Base-by-base conservation (phyloP, 2,113 vertebrate genomes). In the Sprattus sprattus region DNA sequence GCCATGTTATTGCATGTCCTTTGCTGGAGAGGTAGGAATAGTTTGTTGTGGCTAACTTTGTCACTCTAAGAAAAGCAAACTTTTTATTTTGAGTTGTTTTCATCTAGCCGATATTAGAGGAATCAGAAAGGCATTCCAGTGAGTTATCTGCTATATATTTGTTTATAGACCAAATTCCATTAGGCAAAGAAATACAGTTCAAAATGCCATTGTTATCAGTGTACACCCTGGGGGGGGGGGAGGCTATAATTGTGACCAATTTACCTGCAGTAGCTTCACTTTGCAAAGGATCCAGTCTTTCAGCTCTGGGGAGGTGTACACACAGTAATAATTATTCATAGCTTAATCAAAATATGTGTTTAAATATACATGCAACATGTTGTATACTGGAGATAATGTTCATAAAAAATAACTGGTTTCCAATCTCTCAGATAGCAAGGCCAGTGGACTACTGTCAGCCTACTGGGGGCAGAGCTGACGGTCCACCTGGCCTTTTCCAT, bases 31-130 rank as follows among this genome's bases (percentile, higher is more conserved):
- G 47, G n/a, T 83, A 57, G 60, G 78, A 6, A 39, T 39, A 64
- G 83, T 45, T 86, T 84, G 83, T 82, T 88, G 71, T 83, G 67
- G 25, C 81, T 87, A 82, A 46, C 44, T 86, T 64, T 2, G 22
- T 83, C 81, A 52, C 78, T 22, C 44, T 2, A n/a, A 49, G 25
- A 71, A 85, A 32, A 85, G 81, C 83, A 84, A 88, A 88, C 52
- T 85, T 86, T 75, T 10, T 86, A 75, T 75, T 75, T 75, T 32
- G 11, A 11, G 6, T 11, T 39, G 2, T 39, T 39, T 39, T 39
- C 39, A 39, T 39, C 39, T n/a, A n/a, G n/a, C n/a, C n/a, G 64
- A 88, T 84, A 89, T 85, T 81, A 88, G 86, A 88, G 85, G 22
- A 54, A 45, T 28, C 25, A 64, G 16, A 64, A 22, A 20, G 57